A percentile compares a stretch with the other conserved stretches of the same genome.
These are phyloP conservation scores for Caenorhabditis sp. DNA, from an alignment of 2,888 invertebrate species.

Conservation along the genomic window DNA sequence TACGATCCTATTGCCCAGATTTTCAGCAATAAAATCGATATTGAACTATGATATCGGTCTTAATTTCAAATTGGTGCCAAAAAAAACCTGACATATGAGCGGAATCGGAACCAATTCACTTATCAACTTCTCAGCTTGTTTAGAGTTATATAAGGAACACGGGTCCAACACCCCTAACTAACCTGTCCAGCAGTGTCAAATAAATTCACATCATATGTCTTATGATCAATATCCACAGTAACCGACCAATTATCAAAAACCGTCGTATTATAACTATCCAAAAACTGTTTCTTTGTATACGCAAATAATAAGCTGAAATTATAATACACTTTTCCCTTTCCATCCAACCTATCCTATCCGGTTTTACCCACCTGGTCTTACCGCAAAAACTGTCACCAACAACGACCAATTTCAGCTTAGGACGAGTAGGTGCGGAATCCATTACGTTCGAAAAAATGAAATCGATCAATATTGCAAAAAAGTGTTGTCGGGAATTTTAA, in stretches of 20 bases:
- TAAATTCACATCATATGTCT: conserved; percentile 57
- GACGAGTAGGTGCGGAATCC: not conserved
- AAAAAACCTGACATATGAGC: too few relatives aligned
- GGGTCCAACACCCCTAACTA: too few relatives aligned
- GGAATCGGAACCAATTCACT: too few relatives aligned
- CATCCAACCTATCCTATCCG: not conserved
- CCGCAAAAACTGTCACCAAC: conserved; percentile 92
- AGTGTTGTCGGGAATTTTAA: not conserved
- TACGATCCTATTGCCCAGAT: too few relatives aligned
- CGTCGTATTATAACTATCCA: conserved; percentile 58
- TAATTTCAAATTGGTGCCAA: too few relatives aligned
- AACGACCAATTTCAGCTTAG: conserved; percentile 85
- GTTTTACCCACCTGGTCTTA: conserved; percentile 79
- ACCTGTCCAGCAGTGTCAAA: conserved; percentile 68
- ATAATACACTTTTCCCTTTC: not conserved
- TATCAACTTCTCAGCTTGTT: too few relatives aligned
- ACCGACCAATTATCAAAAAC: conserved; percentile 67
- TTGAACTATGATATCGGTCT: too few relatives aligned
- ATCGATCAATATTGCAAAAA: not conserved
- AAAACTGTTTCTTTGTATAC: conserved; percentile 62
- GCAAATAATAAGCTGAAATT: conserved; percentile 62
- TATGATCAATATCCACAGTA: conserved; percentile 56
- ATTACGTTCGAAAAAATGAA: not conserved
- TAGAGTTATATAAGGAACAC: too few relatives aligned
- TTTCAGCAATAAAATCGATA: too few relatives aligned